Evolutionary conservation across 64 coral and sea anemone genomes (phyloP), one percentile per base, ranked within the genome.

Genomic region (Actinia tenebrosa): DNA sequence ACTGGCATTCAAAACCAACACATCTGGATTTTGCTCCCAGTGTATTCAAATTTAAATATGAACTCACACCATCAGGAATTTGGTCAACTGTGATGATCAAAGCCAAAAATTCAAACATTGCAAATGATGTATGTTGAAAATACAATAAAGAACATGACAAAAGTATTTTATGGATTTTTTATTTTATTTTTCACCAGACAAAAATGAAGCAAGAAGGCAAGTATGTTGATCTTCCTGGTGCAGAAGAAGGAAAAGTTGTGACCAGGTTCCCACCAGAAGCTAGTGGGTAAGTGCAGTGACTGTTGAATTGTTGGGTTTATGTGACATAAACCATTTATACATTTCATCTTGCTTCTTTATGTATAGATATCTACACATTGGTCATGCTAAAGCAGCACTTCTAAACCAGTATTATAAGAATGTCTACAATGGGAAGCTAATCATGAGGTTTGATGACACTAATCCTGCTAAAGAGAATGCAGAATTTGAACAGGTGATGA

Each of bases 401-500:
- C 64, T 99, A 30, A 99, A 99, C 86, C 97, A 99, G 45, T 88
- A 99, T 27, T 99, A 99, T 79, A 99, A 91, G 75, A 87, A 99
- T 45, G 86, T 92, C 63, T 99, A 99, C 44, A 90, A 99, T 82
- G 97, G 97, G 0, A 90, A 86, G 79, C 83, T 99, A 6, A 91
- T 99, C 55, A 99, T 99, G 97, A 90, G 97, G 86, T 99, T 99
- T 89, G 97, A 99, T 62, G 97, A 99, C 83, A 99, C 97, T 3
- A 99, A 99, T 62, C 97, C 97, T 43, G 97, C 97, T 47, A 99
- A 99, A 69, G 97, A 99, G 45, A 99, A 88, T 95, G 91, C 97
- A 18, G 93, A 99, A 77, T 99, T 93, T 89, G 97, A 99, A 86
- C 89, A 99, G 83, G 97, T 97, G 68, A 19, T 66, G 3, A 3